Evolutionary conservation across 2,888 invertebrate species (phyloP).

Genomic region (Lasioglossum calceatum): DNA sequence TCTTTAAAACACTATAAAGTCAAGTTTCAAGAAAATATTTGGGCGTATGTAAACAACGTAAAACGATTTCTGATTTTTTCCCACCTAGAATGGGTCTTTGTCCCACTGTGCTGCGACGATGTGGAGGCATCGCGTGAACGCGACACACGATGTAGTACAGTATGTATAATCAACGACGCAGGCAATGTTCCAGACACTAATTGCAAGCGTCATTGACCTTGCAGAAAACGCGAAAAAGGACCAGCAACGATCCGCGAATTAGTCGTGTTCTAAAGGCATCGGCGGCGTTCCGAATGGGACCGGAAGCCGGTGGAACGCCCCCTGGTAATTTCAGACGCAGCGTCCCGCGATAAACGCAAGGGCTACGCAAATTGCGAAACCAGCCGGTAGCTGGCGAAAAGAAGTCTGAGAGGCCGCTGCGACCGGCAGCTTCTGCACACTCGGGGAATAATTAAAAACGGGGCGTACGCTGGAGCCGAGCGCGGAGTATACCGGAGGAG

Average conservation of each 20-base stretch:
- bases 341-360: background rate
- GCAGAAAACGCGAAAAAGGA: constrained; percentile 49
- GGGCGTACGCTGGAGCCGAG: background rate
- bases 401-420: background rate
- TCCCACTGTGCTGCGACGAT: background rate
- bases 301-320: constrained; percentile 24
- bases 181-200: background rate
- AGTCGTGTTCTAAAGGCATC: background rate
- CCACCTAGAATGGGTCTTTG: background rate
- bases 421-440: background rate
- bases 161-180: background rate
- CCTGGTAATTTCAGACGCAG: constrained; percentile 7
- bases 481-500: no score
- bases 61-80: background rate
- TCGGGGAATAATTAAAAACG: constrained; percentile 16
- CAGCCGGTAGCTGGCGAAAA: background rate
- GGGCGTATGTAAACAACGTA: background rate
- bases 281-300: background rate
- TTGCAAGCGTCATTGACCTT: constrained; percentile 71
- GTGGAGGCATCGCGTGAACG: background rate
- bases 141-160: background rate
- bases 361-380: background rate
- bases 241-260: constrained; percentile 6
- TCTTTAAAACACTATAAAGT: background rate
- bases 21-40: background rate